Conservation (phyloP, 2,113 vertebrate species). For the Colinus virginianus region DNA sequence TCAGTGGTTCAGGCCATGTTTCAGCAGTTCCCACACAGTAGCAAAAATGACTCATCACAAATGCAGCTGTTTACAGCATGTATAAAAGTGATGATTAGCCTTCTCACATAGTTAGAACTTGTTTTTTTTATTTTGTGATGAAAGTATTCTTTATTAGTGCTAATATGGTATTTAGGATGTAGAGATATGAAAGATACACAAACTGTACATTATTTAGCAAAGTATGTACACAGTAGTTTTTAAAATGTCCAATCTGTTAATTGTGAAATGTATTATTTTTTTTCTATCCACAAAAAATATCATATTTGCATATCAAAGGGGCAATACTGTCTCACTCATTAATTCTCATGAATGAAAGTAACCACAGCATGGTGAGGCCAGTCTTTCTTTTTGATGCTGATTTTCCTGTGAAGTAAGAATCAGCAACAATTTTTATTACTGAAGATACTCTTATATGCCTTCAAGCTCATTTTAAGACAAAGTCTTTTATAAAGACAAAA, state of each 20-base stretch:
- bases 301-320: background rate
- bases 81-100: background rate
- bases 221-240: background rate
- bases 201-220: background rate
- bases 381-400: background rate
- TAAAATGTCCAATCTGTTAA: background rate
- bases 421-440: background rate
- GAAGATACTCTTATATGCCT: background rate
- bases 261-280: background rate
- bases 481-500: slow-evolving; percentile 8
- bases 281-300: background rate
- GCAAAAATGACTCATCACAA: background rate
- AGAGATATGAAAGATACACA: background rate
- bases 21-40: background rate
- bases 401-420: background rate
- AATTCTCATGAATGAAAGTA: background rate
- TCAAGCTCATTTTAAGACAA: background rate
- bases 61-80: background rate
- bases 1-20: too few species aligned
- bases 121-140: background rate
- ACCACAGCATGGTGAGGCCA: background rate
- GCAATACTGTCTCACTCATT: background rate
- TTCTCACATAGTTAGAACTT: background rate
- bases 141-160: background rate
- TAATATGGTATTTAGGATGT: background rate